Conservation (phyloP, 2,888 invertebrate species). For the Cheiracanthium punctorium region DNA sequence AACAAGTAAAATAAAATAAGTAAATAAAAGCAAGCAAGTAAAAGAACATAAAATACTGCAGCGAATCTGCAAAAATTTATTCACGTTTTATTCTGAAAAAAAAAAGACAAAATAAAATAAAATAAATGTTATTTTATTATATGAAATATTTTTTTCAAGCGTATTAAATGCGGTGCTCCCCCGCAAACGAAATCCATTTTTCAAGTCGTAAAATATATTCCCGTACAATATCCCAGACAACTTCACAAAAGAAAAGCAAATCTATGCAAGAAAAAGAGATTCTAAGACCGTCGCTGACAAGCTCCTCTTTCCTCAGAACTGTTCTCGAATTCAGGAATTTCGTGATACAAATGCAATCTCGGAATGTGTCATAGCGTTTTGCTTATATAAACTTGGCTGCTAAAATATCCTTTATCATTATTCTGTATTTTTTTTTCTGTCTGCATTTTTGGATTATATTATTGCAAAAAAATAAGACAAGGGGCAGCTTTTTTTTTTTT, state of each 20-base stretch:
- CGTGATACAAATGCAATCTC: conserved; percentile 16
- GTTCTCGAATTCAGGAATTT: conserved; percentile 21
- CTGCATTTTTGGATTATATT: conserved; percentile 25
- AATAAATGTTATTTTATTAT: no score
- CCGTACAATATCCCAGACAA: background rate
- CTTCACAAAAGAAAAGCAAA: background rate
- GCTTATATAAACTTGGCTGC: conserved; percentile 24
- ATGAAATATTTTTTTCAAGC: no score
- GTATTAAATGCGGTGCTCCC: background rate
- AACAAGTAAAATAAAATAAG: no score
- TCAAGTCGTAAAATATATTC: background rate
- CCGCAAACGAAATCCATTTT: background rate
- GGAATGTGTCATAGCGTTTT: conserved; percentile 19
- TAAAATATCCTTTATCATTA: background rate
- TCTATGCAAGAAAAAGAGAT: background rate
- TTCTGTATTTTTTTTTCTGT: background rate
- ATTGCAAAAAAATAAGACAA: conserved; percentile 49
- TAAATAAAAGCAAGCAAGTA: no score
- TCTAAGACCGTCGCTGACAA: background rate
- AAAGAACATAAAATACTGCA: no score
- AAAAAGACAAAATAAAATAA: no score
- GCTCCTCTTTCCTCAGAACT: background rate
- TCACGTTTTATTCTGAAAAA: no score
- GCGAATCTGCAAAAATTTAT: no score
- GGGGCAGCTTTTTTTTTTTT: conserved; percentile 27